These are phyloP conservation scores for Gephyroberyx darwinii DNA, from an alignment of 2,797 vertebrate genomes.

Conservation along the genomic window DNA sequence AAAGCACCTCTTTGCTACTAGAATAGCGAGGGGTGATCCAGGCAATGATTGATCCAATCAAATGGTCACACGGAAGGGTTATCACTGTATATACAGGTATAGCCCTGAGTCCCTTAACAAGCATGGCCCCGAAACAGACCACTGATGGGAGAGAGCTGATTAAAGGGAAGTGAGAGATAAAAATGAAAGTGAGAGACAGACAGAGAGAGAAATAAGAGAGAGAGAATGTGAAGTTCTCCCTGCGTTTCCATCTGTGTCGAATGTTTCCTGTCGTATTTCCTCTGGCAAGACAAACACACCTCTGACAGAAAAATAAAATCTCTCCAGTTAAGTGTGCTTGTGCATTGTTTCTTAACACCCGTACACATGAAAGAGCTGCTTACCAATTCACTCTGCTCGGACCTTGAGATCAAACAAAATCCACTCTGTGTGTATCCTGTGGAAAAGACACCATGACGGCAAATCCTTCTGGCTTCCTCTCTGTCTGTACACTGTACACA, in stretches of 20 bases:
- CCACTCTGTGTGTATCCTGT: background rate
- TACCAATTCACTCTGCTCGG: background rate
- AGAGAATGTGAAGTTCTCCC: background rate
- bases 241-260: background rate
- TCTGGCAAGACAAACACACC: background rate
- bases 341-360: no score
- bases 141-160: background rate
- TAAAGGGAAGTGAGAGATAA: background rate
- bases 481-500: background rate
- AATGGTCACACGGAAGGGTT: constrained; percentile 1
- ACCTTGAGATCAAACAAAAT: background rate
- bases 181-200: background rate
- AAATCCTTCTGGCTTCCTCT: background rate
- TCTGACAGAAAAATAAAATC: background rate
- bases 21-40: background rate
- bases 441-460: background rate
- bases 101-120: constrained; percentile 23
- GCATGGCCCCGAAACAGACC: background rate
- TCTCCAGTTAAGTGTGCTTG: no score
- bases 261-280: constrained; percentile 30
- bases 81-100: background rate
- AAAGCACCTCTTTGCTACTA: background rate
- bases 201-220: constrained; percentile 8
- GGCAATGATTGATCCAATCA: background rate
- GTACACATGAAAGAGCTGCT: no score